Evolutionary conservation across 2,888 invertebrate genomes (phyloP).

Genomic region (Acleris sparsana): DNA sequence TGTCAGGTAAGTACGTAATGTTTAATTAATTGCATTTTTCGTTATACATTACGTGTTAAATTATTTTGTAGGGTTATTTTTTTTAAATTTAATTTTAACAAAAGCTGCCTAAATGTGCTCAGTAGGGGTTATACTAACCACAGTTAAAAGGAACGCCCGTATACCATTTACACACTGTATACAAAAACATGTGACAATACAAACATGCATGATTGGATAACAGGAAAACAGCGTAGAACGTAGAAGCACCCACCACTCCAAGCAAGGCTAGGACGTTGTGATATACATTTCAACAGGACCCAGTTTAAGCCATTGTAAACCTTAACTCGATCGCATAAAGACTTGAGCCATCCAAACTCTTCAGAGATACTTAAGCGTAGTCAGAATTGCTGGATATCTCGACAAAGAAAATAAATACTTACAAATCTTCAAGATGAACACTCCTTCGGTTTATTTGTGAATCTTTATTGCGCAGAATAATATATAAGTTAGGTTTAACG

Average conservation of each 20-base stretch:
- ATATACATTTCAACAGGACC: constrained; percentile 40
- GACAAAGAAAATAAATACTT: constrained; percentile 33
- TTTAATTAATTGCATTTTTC: no score
- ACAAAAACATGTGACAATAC: no score
- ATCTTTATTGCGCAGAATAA: constrained; percentile 4
- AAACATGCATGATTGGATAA: no score
- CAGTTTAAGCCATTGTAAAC: constrained; percentile 13
- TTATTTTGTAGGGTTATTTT: no score
- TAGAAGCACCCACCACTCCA: constrained; percentile 13
- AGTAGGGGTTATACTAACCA: no score
- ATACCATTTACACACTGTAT: no score
- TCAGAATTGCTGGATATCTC: constrained; percentile 17
- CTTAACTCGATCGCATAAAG: constrained; percentile 7
- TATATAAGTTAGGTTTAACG: not conserved
- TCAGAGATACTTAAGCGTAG: constrained; percentile 13
- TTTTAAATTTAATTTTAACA: no score
- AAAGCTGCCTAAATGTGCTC: no score
- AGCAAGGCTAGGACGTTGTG: constrained; percentile 30
- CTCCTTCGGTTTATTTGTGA: constrained; percentile 20
- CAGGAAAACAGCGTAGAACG: not conserved
- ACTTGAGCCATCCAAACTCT: not conserved
- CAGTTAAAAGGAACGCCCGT: no score
- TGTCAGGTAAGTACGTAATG: no score
- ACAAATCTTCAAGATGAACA: constrained; percentile 20
- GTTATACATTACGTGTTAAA: no score